Percentiles rank a stretch among this genome's conserved stretches.
phyloP scores from a whole-genome alignment of 2,888 invertebrate species.

The Heliconius charithonia region DNA sequence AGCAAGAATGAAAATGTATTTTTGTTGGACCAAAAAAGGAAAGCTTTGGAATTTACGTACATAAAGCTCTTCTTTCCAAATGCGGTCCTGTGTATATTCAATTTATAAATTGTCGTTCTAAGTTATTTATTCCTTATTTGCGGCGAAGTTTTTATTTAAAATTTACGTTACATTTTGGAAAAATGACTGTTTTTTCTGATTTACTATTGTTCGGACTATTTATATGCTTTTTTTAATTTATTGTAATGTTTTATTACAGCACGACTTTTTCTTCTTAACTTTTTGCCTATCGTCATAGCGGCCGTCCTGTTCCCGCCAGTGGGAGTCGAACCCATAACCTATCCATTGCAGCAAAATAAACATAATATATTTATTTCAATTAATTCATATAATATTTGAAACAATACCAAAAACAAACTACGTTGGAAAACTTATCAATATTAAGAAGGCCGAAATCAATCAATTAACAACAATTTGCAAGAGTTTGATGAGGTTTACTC shows the following conservation, averaged over 20 bases:
- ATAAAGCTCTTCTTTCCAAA: constrained; percentile 25
- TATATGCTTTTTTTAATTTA: background rate
- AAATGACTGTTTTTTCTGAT: background rate
- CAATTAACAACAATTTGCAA: constrained; percentile 30
- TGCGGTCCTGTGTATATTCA: constrained; percentile 48
- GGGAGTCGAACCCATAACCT: too few relatives aligned
- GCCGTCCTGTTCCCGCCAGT: too few relatives aligned
- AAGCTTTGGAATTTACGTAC: constrained; percentile 20
- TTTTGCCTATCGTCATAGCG: background rate
- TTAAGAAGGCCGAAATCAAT: constrained; percentile 31
- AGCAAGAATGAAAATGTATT: constrained; percentile 16
- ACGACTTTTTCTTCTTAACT: background rate
- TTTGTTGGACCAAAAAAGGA: constrained; percentile 17
- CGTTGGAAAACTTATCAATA: constrained; percentile 22
- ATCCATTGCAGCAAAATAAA: too few relatives aligned
- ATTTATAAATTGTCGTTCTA: constrained; percentile 49
- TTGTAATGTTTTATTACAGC: too few relatives aligned
- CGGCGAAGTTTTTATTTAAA: background rate
- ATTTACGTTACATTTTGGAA: background rate
- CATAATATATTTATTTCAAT: background rate
- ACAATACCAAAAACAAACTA: constrained; percentile 9
- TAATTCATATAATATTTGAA: background rate
- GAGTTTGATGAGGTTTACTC: constrained; percentile 34
- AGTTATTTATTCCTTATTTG: constrained; percentile 41
- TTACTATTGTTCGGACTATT: background rate